A percentile compares a stretch with the other conserved stretches of the same genome.
Evolutionary conservation across 53 echinoderm and acorn worm genomes (phyloP).

Genomic region (Paracentrotus lividus): DNA sequence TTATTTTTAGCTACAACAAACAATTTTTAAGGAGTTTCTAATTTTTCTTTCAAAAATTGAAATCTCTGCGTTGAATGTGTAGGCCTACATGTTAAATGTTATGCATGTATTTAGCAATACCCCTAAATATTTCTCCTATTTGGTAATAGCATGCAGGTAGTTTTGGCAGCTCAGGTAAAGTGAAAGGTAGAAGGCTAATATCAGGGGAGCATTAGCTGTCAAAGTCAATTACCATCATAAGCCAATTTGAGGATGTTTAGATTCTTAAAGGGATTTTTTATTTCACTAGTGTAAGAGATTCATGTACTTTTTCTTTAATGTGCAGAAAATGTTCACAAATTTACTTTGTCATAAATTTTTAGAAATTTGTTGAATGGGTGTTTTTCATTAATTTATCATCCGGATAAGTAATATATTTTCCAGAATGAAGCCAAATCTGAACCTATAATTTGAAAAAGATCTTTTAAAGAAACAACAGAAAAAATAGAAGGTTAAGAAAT

Average conservation of each 20-base stretch:
- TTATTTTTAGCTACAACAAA: no score
- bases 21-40: no score
- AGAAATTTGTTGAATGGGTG: background rate
- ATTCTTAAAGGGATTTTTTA: background rate
- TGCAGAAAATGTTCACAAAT: background rate
- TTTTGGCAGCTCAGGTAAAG: background rate
- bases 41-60: background rate
- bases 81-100: background rate
- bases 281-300: background rate
- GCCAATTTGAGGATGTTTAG: constrained; percentile 17
- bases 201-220: constrained; percentile 25
- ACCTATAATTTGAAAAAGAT: background rate
- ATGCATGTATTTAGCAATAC: background rate
- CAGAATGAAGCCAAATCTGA: background rate
- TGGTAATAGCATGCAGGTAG: background rate
- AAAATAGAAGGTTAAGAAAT: background rate
- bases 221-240: constrained; percentile 14
- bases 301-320: background rate
- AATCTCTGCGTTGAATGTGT: background rate
- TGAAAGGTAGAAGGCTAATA: background rate
- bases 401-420: background rate
- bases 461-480: background rate
- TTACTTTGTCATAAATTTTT: background rate
- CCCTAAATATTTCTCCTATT: background rate
- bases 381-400: no score